phyloP scores from a whole-genome alignment of 2,797 vertebrate species.

The Alosa sapidissima region DNA sequence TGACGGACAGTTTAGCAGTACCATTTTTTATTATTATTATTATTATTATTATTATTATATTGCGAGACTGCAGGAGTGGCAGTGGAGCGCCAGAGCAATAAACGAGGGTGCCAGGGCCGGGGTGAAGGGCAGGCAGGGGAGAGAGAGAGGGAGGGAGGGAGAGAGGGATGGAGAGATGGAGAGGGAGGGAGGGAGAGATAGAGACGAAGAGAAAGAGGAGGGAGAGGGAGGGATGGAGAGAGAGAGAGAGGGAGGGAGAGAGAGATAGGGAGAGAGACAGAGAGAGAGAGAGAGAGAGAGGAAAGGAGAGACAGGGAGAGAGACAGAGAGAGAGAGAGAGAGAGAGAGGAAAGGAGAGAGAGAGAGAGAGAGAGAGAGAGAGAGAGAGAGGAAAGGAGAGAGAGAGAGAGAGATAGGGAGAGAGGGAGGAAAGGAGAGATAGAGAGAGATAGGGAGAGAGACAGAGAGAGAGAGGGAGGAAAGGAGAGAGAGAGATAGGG shows the following conservation, averaged over 20 bases:
- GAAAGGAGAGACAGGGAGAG: constrained; percentile 9
- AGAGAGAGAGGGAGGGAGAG: background rate
- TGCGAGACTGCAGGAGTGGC: background rate
- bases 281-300: background rate
- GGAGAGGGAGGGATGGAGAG: background rate
- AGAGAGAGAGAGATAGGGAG: background rate
- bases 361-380: background rate
- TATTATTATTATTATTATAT: background rate
- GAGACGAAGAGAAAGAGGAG: background rate
- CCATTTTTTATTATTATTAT: background rate
- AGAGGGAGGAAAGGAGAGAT: background rate
- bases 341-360: constrained; percentile 5
- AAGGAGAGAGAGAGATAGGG: background rate
- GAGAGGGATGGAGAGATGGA: background rate
- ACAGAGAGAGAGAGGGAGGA: background rate
- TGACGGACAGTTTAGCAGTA: constrained; percentile 10
- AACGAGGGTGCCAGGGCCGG: constrained; percentile 49
- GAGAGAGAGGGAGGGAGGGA: background rate
- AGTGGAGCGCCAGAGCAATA: constrained; percentile 36
- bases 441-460: background rate
- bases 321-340: constrained; percentile 19
- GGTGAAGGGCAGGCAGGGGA: constrained; percentile 37
- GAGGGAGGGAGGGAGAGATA: no score
- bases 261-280: background rate
- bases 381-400: background rate